Evolutionary conservation across 2,888 invertebrate species (phyloP).

Genomic region (Eurois occulta): DNA sequence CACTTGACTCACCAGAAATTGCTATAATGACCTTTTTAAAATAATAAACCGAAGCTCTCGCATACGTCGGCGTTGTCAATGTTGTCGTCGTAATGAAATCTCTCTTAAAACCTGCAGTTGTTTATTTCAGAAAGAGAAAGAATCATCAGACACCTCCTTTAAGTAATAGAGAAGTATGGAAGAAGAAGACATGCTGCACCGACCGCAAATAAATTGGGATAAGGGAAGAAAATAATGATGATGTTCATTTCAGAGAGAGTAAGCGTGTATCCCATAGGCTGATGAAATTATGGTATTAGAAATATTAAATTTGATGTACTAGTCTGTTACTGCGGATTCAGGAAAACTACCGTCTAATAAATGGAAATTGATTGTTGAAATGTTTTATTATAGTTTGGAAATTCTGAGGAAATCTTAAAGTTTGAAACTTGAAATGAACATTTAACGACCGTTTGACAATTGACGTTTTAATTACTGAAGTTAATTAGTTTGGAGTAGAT

Average conservation of each 20-base stretch:
- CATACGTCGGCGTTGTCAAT: background rate
- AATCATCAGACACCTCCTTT: too few species aligned
- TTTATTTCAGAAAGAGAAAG: too few species aligned
- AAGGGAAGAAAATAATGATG: too few species aligned
- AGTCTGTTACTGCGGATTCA: background rate
- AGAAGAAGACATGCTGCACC: background rate
- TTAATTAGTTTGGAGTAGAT: conserved; percentile 18
- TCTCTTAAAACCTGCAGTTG: too few species aligned
- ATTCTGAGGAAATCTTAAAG: background rate
- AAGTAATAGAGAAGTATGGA: background rate
- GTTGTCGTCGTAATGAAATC: background rate
- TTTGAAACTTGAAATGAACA: background rate
- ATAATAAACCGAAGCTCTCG: background rate
- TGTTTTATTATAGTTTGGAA: background rate
- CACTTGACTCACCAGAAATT: background rate
- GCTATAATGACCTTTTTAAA: background rate
- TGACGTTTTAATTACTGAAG: conserved; percentile 25
- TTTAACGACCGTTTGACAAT: conserved; percentile 15
- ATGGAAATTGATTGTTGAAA: background rate
- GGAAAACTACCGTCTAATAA: background rate
- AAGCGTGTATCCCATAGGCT: too few species aligned
- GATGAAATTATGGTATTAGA: too few species aligned
- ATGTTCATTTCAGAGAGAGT: too few species aligned
- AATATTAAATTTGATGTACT: too few species aligned
- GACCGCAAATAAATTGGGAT: too few species aligned